These are phyloP conservation scores for Montipora sp. DNA, from an alignment of 64 coral and sea anemone species.

Conservation along the genomic window DNA sequence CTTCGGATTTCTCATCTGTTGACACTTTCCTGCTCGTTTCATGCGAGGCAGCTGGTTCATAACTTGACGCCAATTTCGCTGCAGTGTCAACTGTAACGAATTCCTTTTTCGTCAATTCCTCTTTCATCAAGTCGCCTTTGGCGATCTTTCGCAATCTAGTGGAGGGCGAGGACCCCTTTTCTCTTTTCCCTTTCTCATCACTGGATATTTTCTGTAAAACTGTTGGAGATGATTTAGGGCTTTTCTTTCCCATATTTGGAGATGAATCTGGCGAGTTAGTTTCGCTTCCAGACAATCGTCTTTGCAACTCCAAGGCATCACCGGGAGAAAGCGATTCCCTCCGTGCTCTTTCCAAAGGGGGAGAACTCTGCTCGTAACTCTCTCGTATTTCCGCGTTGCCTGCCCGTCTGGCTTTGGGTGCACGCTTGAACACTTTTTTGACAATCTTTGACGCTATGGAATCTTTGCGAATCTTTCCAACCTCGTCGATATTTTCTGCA, in stretches of 20 bases:
- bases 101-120: conserved; percentile 18
- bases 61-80: background rate
- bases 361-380: background rate
- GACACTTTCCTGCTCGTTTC: background rate
- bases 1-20: background rate
- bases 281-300: conserved; percentile 46
- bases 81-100: background rate
- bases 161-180: background rate
- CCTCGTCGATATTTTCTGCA: background rate
- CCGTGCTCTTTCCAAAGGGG: conserved; percentile 8
- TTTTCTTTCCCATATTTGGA: conserved; percentile 21
- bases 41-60: background rate
- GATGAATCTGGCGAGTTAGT: conserved; percentile 24
- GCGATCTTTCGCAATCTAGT: background rate
- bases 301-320: conserved; percentile 30
- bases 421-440: conserved; percentile 19
- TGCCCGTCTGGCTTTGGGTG: conserved; percentile 14
- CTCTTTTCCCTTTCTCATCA: conserved; percentile 30
- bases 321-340: conserved; percentile 42
- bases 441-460: conserved; percentile 26
- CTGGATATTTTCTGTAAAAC: background rate
- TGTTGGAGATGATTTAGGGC: conserved; percentile 29
- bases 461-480: conserved; percentile 12
- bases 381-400: conserved; percentile 24
- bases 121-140: conserved; percentile 29